phyloP scores from a whole-genome alignment of 2,888 invertebrate species.

The Ectobius pallidus region DNA sequence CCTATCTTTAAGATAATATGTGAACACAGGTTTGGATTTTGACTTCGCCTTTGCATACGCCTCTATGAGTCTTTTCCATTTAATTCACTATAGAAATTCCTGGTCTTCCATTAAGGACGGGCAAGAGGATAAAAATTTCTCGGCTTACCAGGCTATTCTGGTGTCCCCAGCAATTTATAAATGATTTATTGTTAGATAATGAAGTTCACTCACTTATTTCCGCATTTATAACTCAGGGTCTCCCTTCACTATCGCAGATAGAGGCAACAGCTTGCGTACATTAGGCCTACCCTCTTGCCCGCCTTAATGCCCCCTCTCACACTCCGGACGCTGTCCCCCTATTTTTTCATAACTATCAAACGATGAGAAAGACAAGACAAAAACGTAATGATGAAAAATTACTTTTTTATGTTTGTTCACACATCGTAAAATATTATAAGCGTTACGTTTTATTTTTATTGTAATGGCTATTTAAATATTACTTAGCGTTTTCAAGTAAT shows the following conservation, averaged over 20 bases:
- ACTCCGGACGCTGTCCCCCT: not conserved
- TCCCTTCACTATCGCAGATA: not conserved
- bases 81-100: no score
- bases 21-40: no score
- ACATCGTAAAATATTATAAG: slow-evolving; percentile 25
- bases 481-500: not conserved
- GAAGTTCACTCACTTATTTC: slow-evolving; percentile 28
- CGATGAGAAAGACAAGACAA: not conserved
- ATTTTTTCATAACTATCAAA: slow-evolving; percentile 24
- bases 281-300: no score
- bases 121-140: no score
- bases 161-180: no score
- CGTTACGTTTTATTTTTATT: slow-evolving; percentile 17
- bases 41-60: no score
- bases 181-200: slow-evolving; percentile 33
- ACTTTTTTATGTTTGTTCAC: slow-evolving; percentile 24
- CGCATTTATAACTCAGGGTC: slow-evolving; percentile 23
- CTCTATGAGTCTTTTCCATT: no score
- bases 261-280: slow-evolving; percentile 23
- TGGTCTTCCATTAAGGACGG: no score
- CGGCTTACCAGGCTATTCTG: no score
- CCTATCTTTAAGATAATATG: no score
- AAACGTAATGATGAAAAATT: slow-evolving; percentile 13
- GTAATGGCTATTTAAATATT: slow-evolving; percentile 17
- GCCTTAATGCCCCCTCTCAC: not conserved